phyloP scores from a whole-genome alignment of 2,113 vertebrate genomes.

The Lophotis ruficrista region DNA sequence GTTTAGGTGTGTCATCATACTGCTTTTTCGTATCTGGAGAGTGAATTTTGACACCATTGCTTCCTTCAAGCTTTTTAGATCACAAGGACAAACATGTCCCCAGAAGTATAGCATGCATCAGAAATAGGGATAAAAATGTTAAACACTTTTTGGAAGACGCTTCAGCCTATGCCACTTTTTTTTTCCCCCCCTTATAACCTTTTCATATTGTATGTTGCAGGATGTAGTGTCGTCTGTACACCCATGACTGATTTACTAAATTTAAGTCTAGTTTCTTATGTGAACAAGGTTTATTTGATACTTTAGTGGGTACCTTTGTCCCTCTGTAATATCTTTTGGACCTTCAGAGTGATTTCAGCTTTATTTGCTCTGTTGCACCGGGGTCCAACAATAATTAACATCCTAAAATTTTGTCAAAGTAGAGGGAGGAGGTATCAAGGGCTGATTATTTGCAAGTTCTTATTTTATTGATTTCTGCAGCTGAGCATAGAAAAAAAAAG shows the following conservation, averaged over 20 bases:
- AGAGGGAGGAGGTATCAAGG: background rate
- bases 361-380: background rate
- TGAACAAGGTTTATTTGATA: background rate
- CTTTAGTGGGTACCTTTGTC: background rate
- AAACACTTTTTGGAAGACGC: background rate
- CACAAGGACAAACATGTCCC: background rate
- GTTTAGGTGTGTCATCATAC: background rate
- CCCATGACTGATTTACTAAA: background rate
- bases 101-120: background rate
- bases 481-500: background rate
- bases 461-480: background rate
- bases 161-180: background rate
- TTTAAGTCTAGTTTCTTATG: background rate
- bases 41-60: background rate
- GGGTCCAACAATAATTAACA: background rate
- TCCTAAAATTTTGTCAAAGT: background rate
- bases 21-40: background rate
- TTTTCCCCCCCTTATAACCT: background rate
- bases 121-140: fast-evolving
- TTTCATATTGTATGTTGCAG: background rate
- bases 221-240: fast-evolving
- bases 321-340: background rate
- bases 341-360: background rate
- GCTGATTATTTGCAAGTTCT: background rate
- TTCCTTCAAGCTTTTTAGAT: background rate